Evolutionary conservation across 2,113 vertebrate species (phyloP), one percentile per base, ranked within the genome.

Genomic region (Crypturellus undulatus): DNA sequence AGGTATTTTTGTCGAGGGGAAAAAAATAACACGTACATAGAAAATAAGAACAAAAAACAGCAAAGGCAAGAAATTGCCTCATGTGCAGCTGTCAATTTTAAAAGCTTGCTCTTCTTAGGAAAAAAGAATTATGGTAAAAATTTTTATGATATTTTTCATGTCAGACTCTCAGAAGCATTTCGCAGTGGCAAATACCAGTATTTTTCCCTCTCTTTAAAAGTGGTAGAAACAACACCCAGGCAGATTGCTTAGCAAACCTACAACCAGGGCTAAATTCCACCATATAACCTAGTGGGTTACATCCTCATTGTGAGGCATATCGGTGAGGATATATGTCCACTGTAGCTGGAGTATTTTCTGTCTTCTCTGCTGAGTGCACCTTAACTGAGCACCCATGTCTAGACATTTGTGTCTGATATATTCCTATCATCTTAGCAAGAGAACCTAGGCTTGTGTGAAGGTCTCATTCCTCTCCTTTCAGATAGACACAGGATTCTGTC

Each of bases 381-480:
- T 92, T 80, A 18, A 83, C 45, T 9, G 43, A 52, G 12, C 16
- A 36, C 14, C 19, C 32, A 22, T 32, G 76, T 8, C 10, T 5
- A 54, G 10, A 0, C 10, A 9, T 84, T 84, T 0, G 0, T 47
- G 14, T 73, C 56, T 81, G 36, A 42, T 70, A 38, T 3, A 4
- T n/a, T 79, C 38, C 72, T 70, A 65, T 8, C 3, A 60, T 34
- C 18, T 92, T 79, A 92, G 7, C 20, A 24, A 30, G 20, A 65
- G 28, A 11, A 80, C 72, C 10, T 89, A 13, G 69, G n/a, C 16
- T 80, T 59, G 28, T 62, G 18, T 69, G 38, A 73, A 32, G 21
- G 60, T 21, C 45, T 32, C 21, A 0, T 73, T 89, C 76, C 32
- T 65, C 5, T 49, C 19, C 32, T 54, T 77, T 10, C 34, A 83